These are phyloP conservation scores for Mesoligia furuncula DNA, from an alignment of 2,888 invertebrate species.

Conservation along the genomic window DNA sequence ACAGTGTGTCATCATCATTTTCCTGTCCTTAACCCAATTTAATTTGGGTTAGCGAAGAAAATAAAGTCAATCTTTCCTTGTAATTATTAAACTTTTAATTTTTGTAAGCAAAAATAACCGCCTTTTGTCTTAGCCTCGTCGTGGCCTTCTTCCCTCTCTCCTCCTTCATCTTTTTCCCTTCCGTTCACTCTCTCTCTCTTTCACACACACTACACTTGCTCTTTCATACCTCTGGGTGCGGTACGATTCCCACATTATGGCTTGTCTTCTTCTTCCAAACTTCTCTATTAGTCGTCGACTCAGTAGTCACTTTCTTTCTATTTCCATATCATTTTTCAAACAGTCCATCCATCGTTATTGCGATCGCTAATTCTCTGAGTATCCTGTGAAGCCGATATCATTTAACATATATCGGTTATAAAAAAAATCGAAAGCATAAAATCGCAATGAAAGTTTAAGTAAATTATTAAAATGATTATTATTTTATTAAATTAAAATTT, in stretches of 20 bases:
- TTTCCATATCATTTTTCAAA: not conserved
- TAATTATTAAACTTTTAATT: too few relatives aligned
- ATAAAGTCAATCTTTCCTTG: too few relatives aligned
- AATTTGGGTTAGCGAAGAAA: not conserved
- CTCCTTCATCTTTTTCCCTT: too few relatives aligned
- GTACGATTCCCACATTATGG: too few relatives aligned
- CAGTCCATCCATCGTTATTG: not conserved
- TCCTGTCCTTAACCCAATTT: not conserved
- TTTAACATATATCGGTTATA: too few relatives aligned
- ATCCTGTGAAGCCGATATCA: not conserved
- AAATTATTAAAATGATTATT: conserved; percentile 1
- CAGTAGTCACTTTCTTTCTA: too few relatives aligned
- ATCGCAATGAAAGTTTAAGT: not conserved
- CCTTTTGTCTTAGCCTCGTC: too few relatives aligned
- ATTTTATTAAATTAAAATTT: conserved; percentile 6
- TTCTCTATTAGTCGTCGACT: not conserved
- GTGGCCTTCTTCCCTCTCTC: too few relatives aligned
- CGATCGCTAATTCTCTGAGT: not conserved
- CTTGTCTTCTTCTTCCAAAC: not conserved
- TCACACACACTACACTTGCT: too few relatives aligned
- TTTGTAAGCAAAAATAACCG: too few relatives aligned
- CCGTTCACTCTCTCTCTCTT: too few relatives aligned
- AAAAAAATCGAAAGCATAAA: not conserved
- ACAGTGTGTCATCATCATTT: not conserved
- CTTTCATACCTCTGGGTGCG: too few relatives aligned